Evolutionary conservation across 1,140 invertebrate genomes (phyloP), one percentile per base, ranked within the genome.

Genomic region (Calycopis cecrops): DNA sequence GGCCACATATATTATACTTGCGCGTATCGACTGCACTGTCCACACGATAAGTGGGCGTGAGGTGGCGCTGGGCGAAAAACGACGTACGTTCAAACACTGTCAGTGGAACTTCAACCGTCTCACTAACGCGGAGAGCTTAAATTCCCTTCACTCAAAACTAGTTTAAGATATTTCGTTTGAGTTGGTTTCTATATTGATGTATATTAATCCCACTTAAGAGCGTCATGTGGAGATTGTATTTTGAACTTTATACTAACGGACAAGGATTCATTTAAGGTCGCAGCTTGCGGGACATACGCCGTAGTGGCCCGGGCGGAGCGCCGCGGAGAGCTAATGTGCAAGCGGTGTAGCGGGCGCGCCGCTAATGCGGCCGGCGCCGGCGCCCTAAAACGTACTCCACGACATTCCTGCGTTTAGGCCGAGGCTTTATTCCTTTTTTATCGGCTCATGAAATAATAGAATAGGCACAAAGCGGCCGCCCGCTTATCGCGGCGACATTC

Each of bases 361-460:
- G 67, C 78, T 85, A 82, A 85, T 85, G 81, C 79, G 76, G 61
- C 67, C 77, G 81, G 81, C 81, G 81, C 81, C 81, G 79, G 81
- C 81, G 81, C 79, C 71, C 74, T 78, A 72, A 76, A 75, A 78
- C 77, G 72, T 74, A 74, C 72, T 74, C 67, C 70, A 78, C 77
- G 74, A 76, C 80, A 80, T 82, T 82, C 79, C 77, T 80, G 71
- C 76, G 79, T 77, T 80, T 79, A 79, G 76, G 65, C 61, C 69
- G 75, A 69, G 66, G 60, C 70, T 71, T 76, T 79, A 77, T 79
- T 81, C 78, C 72, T 81, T 84, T 84, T 81, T 81, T 84, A 84
- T 84, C 76, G 71, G 73, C 71, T 76, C 76, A 77, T 73, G 75
- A 73, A 79, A 77, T 79, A 79, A 76, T 79, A 79, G 77, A 74